Base-by-base conservation (phyloP, 2,113 vertebrate genomes). In the Chamaetylas fuelleborni region DNA sequence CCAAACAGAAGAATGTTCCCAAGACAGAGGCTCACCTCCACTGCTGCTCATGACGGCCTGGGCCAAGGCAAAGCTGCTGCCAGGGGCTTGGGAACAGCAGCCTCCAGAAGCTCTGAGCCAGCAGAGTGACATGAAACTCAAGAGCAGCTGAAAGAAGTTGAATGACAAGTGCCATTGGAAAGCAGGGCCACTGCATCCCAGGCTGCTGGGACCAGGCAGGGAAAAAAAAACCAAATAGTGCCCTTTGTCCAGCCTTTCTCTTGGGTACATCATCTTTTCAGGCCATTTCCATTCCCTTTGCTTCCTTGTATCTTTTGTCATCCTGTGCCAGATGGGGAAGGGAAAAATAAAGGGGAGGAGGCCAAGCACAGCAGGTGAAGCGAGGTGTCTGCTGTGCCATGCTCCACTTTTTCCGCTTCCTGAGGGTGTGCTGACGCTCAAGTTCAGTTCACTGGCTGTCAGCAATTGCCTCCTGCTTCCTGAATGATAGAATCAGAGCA, bases 381-480 rank as follows among this genome's bases (percentile, higher is more conserved):
- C 2, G 62, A 91, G 56, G 83, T 67, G 62, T 76, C 88, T 65
- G 89, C 96, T 89, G 89, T 74, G 91, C 94, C 77, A 53, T 69
- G 89, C 62, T 72, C 84, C 81, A 53, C 60, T 81, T 91, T 50
- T 91, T 81, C 89, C 8, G 4, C 80, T 90, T 86, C 91, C 91
- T 56, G 64, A 88, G 76, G 82, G 28, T 1, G 34, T 85, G 88
- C 90, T 92, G 90, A 43, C 60, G 71, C 79, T 57, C 33, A 64
- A 84, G 73, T 36, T 45, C 69, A 88, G 91, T 64, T 76, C 72
- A 19, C 60, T 18, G 91, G 17, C 80, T 67, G 80, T 78, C 77
- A 94, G 94, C 94, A 86, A 51, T 60, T 78, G 61, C 92, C 88
- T 94, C 43, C 91, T 93, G 89, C 91, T 95, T 97, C 94, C 92